These are phyloP conservation scores for Tetragonisca angustula DNA, from an alignment of 2,888 invertebrate species.

Conservation along the genomic window DNA sequence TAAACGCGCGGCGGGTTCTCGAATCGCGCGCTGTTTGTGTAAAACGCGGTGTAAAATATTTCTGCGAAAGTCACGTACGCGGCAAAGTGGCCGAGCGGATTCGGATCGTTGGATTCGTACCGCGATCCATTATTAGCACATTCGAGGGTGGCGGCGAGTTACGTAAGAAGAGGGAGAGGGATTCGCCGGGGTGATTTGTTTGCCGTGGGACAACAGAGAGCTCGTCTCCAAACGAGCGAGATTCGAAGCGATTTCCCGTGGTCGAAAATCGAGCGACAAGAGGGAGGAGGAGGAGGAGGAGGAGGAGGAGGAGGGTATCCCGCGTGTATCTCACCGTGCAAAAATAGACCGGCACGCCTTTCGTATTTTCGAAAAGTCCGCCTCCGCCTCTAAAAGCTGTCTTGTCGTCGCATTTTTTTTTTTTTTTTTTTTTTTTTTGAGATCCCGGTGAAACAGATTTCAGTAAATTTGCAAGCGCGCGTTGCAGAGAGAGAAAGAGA, in stretches of 20 bases:
- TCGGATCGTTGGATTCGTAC: not conserved
- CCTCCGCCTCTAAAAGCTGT: not conserved
- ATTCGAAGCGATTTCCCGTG: conserved; percentile 45
- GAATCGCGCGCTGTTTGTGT: not conserved
- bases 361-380: conserved; percentile 25
- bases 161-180: not conserved
- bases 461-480: no score
- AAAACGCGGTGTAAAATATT: not conserved
- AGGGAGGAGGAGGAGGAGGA: not conserved
- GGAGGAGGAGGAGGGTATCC: no score
- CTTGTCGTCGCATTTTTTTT: not conserved
- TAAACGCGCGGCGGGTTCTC: not conserved
- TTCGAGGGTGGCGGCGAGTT: not conserved
- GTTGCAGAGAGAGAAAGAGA: no score
- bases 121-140: not conserved
- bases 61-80: not conserved
- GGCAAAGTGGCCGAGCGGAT: no score
- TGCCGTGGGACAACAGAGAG: conserved; percentile 1
- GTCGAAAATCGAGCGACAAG: conserved; percentile 43
- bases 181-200: not conserved
- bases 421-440: no score
- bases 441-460: not conserved
- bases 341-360: conserved; percentile 45
- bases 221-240: not conserved
- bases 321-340: not conserved